These are phyloP conservation scores for Formica exsecta DNA, from an alignment of 1,140 invertebrate species.

Conservation along the genomic window DNA sequence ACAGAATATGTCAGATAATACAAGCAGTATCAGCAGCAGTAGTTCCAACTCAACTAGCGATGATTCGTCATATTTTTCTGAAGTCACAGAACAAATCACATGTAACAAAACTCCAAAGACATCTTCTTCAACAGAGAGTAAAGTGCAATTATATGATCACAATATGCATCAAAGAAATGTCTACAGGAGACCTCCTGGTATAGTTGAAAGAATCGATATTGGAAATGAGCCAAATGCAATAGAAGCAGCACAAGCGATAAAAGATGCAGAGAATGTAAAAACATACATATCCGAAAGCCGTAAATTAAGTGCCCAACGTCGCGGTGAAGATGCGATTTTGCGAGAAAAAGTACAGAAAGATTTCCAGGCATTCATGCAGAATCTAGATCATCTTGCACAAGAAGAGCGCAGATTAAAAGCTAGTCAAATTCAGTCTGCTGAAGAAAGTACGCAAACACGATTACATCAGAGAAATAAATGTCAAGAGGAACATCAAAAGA, in stretches of 20 bases:
- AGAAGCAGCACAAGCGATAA: slow-evolving; percentile 79
- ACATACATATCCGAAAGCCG: slow-evolving; percentile 69
- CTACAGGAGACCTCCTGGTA: slow-evolving; percentile 77
- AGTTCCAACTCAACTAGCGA: slow-evolving; percentile 80
- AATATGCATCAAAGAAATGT: slow-evolving; percentile 75
- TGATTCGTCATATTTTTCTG: slow-evolving; percentile 84
- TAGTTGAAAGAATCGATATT: slow-evolving; percentile 81
- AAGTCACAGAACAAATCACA: slow-evolving; percentile 70
- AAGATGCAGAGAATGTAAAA: slow-evolving; percentile 69
- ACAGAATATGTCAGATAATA: slow-evolving; percentile 75
- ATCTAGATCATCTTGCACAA: slow-evolving; percentile 78
- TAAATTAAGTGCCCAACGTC: slow-evolving; percentile 78
- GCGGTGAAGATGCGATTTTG: slow-evolving; percentile 85
- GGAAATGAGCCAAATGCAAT: slow-evolving; percentile 80
- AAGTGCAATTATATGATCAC: slow-evolving; percentile 82
- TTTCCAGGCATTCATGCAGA: slow-evolving; percentile 85
- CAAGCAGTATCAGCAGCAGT: slow-evolving; percentile 72
- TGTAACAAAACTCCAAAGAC: slow-evolving; percentile 67
- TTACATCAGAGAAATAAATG: slow-evolving; percentile 74
- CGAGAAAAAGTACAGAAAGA: slow-evolving; percentile 85
- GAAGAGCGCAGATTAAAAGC: slow-evolving; percentile 83
- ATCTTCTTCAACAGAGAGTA: slow-evolving; percentile 62
- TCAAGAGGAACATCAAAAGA: slow-evolving; percentile 75
- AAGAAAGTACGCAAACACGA: slow-evolving; percentile 36
- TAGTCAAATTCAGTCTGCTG: slow-evolving; percentile 72